These are phyloP conservation scores for Cheilosia vernalis DNA, from an alignment of 2,888 invertebrate species.

Conservation along the genomic window DNA sequence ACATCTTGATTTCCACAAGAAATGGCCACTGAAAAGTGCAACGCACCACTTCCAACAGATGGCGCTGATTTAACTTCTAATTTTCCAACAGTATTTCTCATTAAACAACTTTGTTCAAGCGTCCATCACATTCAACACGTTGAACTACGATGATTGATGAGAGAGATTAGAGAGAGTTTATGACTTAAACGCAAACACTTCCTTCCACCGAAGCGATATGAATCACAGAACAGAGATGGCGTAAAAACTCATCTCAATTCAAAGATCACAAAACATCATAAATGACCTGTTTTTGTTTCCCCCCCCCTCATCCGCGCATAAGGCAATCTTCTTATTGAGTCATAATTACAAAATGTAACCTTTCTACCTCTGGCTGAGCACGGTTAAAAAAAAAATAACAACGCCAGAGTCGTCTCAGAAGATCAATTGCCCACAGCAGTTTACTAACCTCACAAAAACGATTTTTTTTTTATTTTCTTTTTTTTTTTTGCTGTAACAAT, in stretches of 20 bases:
- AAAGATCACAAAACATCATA: not conserved
- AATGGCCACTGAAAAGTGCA: too few species aligned
- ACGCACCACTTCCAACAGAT: too few species aligned
- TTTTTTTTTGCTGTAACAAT: constrained; percentile 54
- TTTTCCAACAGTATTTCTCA: too few species aligned
- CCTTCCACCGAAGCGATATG: too few species aligned
- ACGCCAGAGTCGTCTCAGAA: constrained; percentile 22
- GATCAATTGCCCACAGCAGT: constrained; percentile 69
- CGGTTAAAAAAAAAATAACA: not conserved
- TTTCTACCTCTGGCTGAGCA: constrained; percentile 5
- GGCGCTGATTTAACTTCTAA: too few species aligned
- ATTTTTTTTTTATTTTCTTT: not conserved
- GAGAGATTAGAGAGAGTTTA: too few species aligned
- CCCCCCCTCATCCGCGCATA: constrained; percentile 1
- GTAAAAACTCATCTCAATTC: not conserved
- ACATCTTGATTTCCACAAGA: too few species aligned
- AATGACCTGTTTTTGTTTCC: not conserved
- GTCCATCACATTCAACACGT: too few species aligned
- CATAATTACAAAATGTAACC: constrained; percentile 58
- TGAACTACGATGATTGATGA: too few species aligned
- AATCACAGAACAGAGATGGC: not conserved
- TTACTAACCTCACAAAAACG: constrained; percentile 58
- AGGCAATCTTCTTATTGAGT: constrained; percentile 43
- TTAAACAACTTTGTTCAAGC: too few species aligned
- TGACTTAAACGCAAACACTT: too few species aligned